Conservation (phyloP, 2,888 invertebrate species). For the Eupsilia transversa region DNA sequence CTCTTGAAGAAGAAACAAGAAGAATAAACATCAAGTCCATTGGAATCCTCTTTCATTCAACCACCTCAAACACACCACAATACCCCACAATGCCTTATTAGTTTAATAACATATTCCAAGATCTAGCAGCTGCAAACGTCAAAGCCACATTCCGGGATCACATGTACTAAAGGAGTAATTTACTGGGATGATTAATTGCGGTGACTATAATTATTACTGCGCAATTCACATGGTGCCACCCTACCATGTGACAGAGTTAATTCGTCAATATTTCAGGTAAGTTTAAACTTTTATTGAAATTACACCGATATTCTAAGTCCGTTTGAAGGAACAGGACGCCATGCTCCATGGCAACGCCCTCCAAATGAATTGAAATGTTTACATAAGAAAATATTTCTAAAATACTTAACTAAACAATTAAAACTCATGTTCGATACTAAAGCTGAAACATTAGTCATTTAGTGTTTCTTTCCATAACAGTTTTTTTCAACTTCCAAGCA, state of each 20-base stretch:
- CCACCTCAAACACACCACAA: no score
- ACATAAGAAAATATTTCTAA: not conserved
- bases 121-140: not conserved
- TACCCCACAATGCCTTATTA: not conserved
- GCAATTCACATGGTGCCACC: not conserved
- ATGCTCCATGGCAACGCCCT: no score
- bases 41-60: no score
- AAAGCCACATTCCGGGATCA: constrained; percentile 10
- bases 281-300: not conserved
- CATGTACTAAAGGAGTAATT: not conserved
- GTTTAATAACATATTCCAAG: not conserved
- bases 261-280: not conserved
- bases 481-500: not conserved
- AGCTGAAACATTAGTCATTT: not conserved
- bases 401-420: not conserved
- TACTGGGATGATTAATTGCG: not conserved
- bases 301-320: not conserved
- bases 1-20: no score
- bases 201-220: not conserved
- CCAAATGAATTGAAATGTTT: not conserved
- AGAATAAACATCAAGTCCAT: no score
- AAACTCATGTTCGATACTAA: not conserved
- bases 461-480: not conserved
- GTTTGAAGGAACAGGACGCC: no score
- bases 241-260: not conserved